phyloP scores from a whole-genome alignment of 2,113 vertebrate species.

The Eidolon helvum region DNA sequence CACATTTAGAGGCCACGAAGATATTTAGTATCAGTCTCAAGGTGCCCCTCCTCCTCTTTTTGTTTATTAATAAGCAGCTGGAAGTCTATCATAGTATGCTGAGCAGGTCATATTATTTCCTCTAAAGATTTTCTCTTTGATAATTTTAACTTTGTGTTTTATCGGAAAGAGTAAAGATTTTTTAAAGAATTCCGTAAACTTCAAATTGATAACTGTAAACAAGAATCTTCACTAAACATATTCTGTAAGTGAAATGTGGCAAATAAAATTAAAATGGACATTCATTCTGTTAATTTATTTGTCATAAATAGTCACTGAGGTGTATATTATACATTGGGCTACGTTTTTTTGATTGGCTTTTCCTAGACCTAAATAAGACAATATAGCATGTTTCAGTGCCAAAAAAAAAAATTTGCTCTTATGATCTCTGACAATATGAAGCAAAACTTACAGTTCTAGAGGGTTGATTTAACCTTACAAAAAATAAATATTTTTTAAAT shows the following conservation, averaged over 20 bases:
- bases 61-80: neutral
- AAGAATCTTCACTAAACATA: neutral
- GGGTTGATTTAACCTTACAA: neutral
- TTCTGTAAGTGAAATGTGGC: neutral
- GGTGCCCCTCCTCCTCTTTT: too few species aligned
- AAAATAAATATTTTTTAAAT: neutral
- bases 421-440: neutral
- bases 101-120: neutral
- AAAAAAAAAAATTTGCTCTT: neutral
- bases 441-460: neutral
- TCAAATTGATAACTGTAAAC: neutral
- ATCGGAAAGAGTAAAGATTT: neutral
- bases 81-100: neutral
- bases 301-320: neutral
- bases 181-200: conserved; percentile 16
- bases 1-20: neutral
- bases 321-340: neutral
- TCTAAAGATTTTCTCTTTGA: neutral
- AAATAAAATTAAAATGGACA: neutral
- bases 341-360: neutral
- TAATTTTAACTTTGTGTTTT: neutral
- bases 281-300: neutral
- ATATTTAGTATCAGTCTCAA: neutral
- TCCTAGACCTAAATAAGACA: neutral
- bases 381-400: neutral